Conservation (phyloP, 2,113 vertebrate species). For the Odocoileus virginianus region DNA sequence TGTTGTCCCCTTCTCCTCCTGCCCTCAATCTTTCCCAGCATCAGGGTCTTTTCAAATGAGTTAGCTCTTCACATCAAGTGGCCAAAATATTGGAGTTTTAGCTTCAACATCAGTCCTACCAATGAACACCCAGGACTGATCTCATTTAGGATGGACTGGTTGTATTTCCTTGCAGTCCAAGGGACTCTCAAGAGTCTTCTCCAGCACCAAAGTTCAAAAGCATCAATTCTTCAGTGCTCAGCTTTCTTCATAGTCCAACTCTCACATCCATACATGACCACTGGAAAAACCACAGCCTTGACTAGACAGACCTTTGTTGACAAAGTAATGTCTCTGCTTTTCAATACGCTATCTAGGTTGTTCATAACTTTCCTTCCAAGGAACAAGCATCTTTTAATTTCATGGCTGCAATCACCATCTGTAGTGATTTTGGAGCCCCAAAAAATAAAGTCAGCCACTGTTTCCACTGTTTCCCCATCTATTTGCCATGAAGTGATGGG, state of each 20-base stretch:
- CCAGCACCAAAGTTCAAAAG: neutral
- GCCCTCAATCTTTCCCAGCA: neutral
- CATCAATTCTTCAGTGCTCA: accelerated
- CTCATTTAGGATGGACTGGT: neutral
- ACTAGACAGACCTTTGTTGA: neutral
- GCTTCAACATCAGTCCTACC: neutral
- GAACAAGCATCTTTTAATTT: too few relatives aligned
- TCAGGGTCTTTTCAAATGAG: neutral
- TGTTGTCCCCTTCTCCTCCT: neutral
- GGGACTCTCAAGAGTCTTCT: neutral
- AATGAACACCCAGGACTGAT: neutral
- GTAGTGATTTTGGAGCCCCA: too few relatives aligned
- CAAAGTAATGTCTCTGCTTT: neutral
- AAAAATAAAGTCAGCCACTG: too few relatives aligned
- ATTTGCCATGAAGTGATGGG: too few relatives aligned
- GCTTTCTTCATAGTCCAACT: neutral
- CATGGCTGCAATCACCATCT: too few relatives aligned
- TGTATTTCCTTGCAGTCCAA: neutral
- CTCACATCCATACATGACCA: neutral
- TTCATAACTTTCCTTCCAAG: too few relatives aligned
- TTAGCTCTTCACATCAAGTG: neutral
- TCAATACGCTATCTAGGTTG: neutral
- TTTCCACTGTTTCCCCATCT: too few relatives aligned
- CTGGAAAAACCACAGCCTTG: neutral
- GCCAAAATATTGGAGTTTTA: neutral